These are phyloP conservation scores for Nanorana parkeri DNA, from an alignment of 2,113 vertebrate genomes.

Conservation along the genomic window DNA sequence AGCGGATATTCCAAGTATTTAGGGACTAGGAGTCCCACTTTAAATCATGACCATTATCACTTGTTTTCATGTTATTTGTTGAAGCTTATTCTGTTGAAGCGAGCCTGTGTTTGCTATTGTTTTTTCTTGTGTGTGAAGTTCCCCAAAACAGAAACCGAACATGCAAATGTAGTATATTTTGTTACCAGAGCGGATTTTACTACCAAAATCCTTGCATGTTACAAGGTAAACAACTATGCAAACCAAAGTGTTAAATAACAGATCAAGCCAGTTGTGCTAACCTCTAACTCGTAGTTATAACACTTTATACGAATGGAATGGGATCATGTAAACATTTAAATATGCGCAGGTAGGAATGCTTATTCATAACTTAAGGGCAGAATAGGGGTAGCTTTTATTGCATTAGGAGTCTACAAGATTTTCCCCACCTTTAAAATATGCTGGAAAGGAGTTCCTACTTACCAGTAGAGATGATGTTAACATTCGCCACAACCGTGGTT, in stretches of 20 bases:
- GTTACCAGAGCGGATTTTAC: constrained; percentile 23
- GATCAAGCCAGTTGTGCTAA: not conserved
- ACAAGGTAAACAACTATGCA: not conserved
- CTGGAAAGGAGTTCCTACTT: too few species aligned
- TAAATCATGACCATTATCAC: not conserved
- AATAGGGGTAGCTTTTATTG: too few species aligned
- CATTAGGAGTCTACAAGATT: too few species aligned
- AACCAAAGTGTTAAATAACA: constrained; percentile 11
- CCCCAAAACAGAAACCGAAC: not conserved
- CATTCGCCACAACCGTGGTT: too few species aligned
- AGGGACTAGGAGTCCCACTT: not conserved
- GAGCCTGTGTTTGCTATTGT: not conserved
- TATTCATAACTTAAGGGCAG: too few species aligned
- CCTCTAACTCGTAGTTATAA: too few species aligned
- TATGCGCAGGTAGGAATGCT: too few species aligned
- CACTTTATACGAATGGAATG: too few species aligned
- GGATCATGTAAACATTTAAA: too few species aligned
- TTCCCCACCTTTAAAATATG: too few species aligned
- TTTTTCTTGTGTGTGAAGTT: not conserved
- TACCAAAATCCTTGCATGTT: not conserved
- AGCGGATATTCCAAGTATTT: not conserved
- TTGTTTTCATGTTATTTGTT: not conserved
- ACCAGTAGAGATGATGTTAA: too few species aligned
- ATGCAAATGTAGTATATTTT: constrained; percentile 30
- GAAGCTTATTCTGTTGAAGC: too few species aligned